Evolutionary conservation across 2,797 vertebrate species (phyloP).

Genomic region (Lepidocolaptes lacrymiger): DNA sequence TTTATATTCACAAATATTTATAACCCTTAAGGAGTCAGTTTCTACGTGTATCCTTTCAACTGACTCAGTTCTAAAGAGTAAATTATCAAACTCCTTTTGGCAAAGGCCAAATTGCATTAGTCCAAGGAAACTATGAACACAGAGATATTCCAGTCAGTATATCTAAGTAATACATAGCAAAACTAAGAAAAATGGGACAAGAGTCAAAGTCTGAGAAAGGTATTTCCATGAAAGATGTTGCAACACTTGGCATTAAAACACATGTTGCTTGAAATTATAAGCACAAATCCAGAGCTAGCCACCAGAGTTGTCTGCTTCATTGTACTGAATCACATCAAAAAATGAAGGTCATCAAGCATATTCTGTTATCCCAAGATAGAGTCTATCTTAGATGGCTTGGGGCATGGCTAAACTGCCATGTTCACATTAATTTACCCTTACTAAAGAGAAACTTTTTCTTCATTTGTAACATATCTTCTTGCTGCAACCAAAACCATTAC

Average conservation of each 20-base stretch:
- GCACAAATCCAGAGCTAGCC: background rate
- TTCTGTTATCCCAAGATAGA: background rate
- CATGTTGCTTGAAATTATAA: background rate
- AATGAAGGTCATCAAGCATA: background rate
- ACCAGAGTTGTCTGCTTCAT: background rate
- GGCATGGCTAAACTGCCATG: background rate
- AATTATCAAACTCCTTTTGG: background rate
- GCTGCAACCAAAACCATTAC: no score
- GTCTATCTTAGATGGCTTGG: fast-evolving
- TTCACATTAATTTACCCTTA: background rate
- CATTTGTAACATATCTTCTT: background rate
- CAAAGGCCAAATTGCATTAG: background rate
- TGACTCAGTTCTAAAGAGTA: background rate
- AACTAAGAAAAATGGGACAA: background rate
- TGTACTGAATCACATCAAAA: background rate
- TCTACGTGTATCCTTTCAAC: background rate
- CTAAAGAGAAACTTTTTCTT: background rate
- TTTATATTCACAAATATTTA: background rate
- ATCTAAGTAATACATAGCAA: background rate
- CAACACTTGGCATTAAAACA: background rate
- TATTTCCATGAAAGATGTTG: background rate
- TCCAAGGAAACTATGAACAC: background rate
- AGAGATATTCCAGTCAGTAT: background rate
- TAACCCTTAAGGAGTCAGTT: background rate
- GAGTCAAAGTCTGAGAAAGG: background rate